Evolutionary conservation across 2,797 vertebrate genomes (phyloP), one percentile per base, ranked within the genome.

Genomic region (Apogon talboti): DNA sequence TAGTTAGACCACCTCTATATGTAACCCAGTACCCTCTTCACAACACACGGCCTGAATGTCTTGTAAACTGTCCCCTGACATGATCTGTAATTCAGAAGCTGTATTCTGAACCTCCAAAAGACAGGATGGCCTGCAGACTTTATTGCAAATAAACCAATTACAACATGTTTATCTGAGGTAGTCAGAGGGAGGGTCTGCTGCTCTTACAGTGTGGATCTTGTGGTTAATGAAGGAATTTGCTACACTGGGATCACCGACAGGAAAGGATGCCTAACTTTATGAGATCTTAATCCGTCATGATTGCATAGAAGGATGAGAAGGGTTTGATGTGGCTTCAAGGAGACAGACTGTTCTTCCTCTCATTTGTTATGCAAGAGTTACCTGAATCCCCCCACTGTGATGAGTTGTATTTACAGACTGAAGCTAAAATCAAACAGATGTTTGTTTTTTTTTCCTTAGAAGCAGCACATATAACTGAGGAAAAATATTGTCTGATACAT

Each of bases 291-390:
- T 82, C 69, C 12, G 3, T 18, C 19, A 0, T 56, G 63, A 71
- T 73, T 73, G 24, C 47, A 55, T 24, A 40, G 42, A n/a, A 66
- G 61, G 71, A 82, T 37, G 42, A 54, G 18, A 3, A n/a, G 11
- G 54, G 63, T 53, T 89, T 84, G 67, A 82, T 82, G 76, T 81
- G 67, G 80, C 76, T 85, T 79, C 47, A 14, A 28, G 52, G 54
- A 69, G 67, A 66, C 66, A 54, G 38, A 66, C 52, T 72, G 59
- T 33, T 30, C 11, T 81, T 81, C 69, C 48, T 58, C 62, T 51
- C 67, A 28, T 71, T 78, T 74, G 47, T 57, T 74, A 59, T 65
- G 7, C 0, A 68, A 37, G 59, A 43, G 19, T 33, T 72, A 78
- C 44, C 56, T 75, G 53, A 53, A 48, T 30, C 64, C 59, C 45